Evolutionary conservation across 2,888 invertebrate species (phyloP), one percentile per base, ranked within the genome.

Genomic region (Reticulitermes lucifugus): DNA sequence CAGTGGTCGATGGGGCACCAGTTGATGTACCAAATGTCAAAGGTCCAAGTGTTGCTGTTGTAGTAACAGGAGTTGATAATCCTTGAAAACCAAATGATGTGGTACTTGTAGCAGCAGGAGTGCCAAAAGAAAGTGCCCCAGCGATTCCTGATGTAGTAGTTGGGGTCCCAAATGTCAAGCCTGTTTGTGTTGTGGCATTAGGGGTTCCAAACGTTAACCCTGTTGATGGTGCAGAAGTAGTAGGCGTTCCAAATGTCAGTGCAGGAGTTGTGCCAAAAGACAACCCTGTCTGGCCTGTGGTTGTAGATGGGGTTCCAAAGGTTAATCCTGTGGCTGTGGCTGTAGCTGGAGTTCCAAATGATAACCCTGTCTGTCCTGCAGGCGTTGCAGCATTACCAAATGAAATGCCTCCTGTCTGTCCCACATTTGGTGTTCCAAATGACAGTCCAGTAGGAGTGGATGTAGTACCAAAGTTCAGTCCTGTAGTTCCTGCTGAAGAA

Each of bases 161-260:
- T 46, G 81, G 55, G 83, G 82, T 35, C 43, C 83, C 86, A 65
- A 86, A 84, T 14, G 82, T 55, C 79, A 89, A 88, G 1, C 87
- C 87, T 85, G 87, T 88, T 6, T 88, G 86, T 81, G 88, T 88
- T 4, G 86, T 79, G 65, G 86, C 71, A 75, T 88, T 83, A 70
- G 86, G 86, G 0, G 90, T 87, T 18, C 91, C 91, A 86, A 92
- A 91, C 25, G 90, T 91, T 82, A 91, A 90, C 0, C 91, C 91
- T 9, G 87, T 83, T 83, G 88, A 80, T 60, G 81, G 43, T 3
- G 84, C 55, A 43, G 86, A 75, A 75, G 87, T 83, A 14, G 86
- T 60, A 14, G 87, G 84, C 18, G 81, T 46, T 6, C 84, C 77
- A 75, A 85, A 79, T 60, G 51, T 65, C 55, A 84, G 73, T 46